Evolutionary conservation across 2,797 vertebrate genomes (phyloP), one percentile per base, ranked within the genome.

Genomic region (Astyanax mexicanus): DNA sequence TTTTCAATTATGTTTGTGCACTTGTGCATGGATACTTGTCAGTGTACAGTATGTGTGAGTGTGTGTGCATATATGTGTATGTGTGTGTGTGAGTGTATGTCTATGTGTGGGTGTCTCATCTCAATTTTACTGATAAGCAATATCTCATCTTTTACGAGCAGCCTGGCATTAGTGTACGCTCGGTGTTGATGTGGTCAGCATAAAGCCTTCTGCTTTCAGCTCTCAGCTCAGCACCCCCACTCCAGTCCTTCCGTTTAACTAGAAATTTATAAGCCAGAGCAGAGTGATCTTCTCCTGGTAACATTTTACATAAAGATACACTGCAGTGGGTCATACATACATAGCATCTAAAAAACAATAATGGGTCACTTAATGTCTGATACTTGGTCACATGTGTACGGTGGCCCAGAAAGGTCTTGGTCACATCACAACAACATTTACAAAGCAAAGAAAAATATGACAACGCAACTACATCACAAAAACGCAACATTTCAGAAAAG

Each of bases 1-100:
- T 76, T 51, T 54, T 51, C 29, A 51, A 44, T 75, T 42, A 60
- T 12, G n/a, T 78, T 69, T 71, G 57, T 61, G 60, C 17, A 64
- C 32, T 25, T 42, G 45, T 29, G 15, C 37, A 57, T 77, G 73
- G 21, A 19, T 15, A 61, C 65, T 49, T 68, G 2, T 57, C 25
- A 32, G 25, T 61, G 64, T 67, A 62, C 27, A 76, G 70, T 51
- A 25, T 40, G 29, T 72, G 54, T 75, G 25, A 1, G 49, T 7
- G 23, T 49, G 42, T 6, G 42, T 44, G 42, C 44, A 12, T 44
- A 60, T 74, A 68, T 47, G 52, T 61, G 40, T 74, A 57, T 72
- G n/a, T 45, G 44, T 15, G 44, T 47, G 45, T 51, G 8, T 23
- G 19, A 8, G 19, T 49, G 47, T n/a, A 45, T 47, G 17, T 47